Percentiles rank a stretch among this genome's conserved stretches.
These are phyloP conservation scores for Glossophaga mutica DNA, from an alignment of 2,797 vertebrate genomes.

Conservation along the genomic window DNA sequence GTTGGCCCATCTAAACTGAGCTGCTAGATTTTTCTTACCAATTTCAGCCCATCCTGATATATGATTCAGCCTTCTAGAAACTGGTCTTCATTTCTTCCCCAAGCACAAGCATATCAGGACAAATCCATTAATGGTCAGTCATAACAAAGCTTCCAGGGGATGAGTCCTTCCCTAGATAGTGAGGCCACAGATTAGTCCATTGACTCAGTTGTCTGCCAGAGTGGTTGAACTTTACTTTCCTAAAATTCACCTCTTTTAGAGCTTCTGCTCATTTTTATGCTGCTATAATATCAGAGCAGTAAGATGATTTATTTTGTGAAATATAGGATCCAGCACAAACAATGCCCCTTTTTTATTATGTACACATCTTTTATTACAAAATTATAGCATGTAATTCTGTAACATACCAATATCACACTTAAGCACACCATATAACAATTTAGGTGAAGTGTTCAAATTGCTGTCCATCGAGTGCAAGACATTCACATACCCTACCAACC, in stretches of 20 bases:
- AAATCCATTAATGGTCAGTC: neutral
- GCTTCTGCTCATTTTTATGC: neutral
- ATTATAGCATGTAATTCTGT: too few species aligned
- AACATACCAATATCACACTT: too few species aligned
- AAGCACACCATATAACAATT: too few species aligned
- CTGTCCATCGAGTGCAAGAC: too few species aligned
- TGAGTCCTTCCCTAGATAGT: neutral
- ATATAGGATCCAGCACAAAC: neutral
- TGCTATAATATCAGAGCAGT: neutral
- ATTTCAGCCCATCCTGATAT: neutral
- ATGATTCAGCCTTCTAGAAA: neutral
- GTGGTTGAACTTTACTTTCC: neutral
- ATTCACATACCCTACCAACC: too few species aligned
- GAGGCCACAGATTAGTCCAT: neutral
- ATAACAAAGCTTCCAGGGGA: neutral
- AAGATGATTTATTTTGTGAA: conserved; percentile 26
- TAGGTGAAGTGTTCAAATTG: too few species aligned
- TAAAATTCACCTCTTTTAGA: neutral
- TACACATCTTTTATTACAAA: too few species aligned
- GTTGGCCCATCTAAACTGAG: neutral
- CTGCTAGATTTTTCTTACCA: conserved; percentile 15
- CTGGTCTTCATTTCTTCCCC: neutral
- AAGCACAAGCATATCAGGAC: neutral
- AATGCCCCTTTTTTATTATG: too few species aligned
- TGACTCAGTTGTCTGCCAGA: neutral